phyloP scores from a whole-genome alignment of 2,797 vertebrate genomes.

The Benthosema pterotum region DNA sequence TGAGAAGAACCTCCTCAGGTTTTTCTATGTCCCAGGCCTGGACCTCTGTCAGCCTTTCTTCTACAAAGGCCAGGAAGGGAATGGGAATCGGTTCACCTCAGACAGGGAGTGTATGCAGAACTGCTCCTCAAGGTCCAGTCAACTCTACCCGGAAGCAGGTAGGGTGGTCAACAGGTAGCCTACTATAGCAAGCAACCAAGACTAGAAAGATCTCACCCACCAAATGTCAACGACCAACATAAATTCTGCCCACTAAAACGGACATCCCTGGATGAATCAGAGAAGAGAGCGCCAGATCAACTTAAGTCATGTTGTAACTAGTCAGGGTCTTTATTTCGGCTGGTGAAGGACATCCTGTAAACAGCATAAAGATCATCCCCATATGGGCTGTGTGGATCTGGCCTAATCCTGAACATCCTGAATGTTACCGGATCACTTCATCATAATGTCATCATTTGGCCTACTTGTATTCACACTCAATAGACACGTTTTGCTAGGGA shows the following conservation, averaged over 20 bases:
- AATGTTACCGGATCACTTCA: no score
- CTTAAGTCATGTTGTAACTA: no score
- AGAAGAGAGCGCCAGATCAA: no score
- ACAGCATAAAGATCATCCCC: no score
- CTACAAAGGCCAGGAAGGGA: constrained; percentile 40
- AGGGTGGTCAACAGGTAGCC: constrained; percentile 3
- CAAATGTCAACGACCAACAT: no score
- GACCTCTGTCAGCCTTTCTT: constrained; percentile 28
- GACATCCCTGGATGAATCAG: no score
- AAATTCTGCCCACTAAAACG: no score
- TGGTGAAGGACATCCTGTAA: no score
- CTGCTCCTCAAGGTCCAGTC: neutral
- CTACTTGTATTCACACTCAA: neutral
- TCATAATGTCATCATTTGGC: neutral
- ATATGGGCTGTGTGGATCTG: neutral
- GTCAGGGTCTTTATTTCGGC: no score
- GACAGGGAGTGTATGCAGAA: constrained; percentile 29
- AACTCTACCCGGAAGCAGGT: constrained; percentile 43
- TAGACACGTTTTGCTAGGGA: neutral
- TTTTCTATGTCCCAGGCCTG: neutral
- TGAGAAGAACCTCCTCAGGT: constrained; percentile 5
- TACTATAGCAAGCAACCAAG: no score
- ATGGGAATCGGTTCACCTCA: constrained; percentile 22
- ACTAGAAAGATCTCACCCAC: no score
- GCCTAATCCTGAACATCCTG: no score